These are phyloP conservation scores for Borostomias antarcticus DNA, from an alignment of 2,797 vertebrate genomes.

Conservation along the genomic window DNA sequence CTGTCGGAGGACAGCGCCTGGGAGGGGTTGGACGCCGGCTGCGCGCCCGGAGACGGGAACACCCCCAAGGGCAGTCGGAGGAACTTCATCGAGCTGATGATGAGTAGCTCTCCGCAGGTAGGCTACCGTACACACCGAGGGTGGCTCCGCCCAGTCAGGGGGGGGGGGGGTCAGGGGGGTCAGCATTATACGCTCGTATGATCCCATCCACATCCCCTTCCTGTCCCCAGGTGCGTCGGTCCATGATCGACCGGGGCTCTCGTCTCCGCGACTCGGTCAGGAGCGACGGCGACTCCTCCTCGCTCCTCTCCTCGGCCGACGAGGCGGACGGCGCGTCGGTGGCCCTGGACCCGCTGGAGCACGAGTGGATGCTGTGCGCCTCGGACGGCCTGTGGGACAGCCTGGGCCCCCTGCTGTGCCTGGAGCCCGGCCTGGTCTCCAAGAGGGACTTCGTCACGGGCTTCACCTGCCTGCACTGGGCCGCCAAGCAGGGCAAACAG, in stretches of 20 bases:
- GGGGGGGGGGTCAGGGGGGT: too few species aligned
- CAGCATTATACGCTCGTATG: too few species aligned
- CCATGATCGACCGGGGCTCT: slow-evolving; percentile 68
- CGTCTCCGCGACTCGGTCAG: slow-evolving; percentile 67
- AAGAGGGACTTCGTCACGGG: slow-evolving; percentile 95
- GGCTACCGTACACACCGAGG: too few species aligned
- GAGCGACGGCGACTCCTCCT: slow-evolving; percentile 81
- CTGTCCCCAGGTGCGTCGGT: slow-evolving; percentile 76
- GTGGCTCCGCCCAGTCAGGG: too few species aligned
- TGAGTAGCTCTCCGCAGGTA: slow-evolving; percentile 85
- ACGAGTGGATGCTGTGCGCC: slow-evolving; percentile 95
- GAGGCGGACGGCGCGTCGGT: slow-evolving; percentile 86
- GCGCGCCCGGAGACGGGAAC: slow-evolving; percentile 53
- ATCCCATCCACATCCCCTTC: background rate
- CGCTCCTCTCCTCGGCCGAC: slow-evolving; percentile 80
- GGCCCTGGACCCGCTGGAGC: slow-evolving; percentile 90
- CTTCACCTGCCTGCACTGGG: slow-evolving; percentile 96
- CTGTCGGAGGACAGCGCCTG: slow-evolving; percentile 71
- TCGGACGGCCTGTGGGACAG: slow-evolving; percentile 91
- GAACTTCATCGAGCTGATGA: slow-evolving; percentile 82
- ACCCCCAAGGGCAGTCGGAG: slow-evolving; percentile 79
- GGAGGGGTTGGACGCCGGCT: slow-evolving; percentile 61
- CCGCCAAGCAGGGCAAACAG: slow-evolving; percentile 91
- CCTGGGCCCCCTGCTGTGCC: slow-evolving; percentile 82
- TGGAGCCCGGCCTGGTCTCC: slow-evolving; percentile 84